Evolutionary conservation across 1,140 invertebrate genomes (phyloP).

Genomic region (Drosophila pandora): DNA sequence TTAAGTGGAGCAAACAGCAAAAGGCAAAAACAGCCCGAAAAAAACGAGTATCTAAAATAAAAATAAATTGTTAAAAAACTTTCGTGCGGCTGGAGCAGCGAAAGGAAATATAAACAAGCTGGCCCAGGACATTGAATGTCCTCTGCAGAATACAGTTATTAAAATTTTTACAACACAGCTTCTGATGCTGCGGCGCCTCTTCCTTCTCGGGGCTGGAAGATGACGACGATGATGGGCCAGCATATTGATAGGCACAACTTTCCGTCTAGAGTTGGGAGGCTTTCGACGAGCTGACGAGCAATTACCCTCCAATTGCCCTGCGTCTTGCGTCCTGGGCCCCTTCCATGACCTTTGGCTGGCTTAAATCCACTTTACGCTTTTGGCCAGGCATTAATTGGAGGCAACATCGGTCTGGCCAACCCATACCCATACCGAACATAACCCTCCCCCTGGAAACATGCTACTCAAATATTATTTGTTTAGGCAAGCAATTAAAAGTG

Average conservation of each 20-base stretch:
- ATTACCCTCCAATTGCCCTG: conserved; percentile 60
- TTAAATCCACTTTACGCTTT: conserved; percentile 53
- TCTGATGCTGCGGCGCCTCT: neutral
- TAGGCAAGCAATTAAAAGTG: conserved; percentile 76
- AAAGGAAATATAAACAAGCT: conserved; percentile 62
- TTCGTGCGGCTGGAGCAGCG: conserved; percentile 14
- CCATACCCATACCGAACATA: neutral
- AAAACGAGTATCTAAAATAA: conserved; percentile 53
- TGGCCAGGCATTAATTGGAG: conserved; percentile 57
- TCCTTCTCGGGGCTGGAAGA: neutral
- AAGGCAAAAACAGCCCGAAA: conserved; percentile 20
- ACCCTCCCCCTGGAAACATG: conserved; percentile 45
- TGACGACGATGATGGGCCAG: conserved; percentile 45
- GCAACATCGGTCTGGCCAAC: conserved; percentile 18
- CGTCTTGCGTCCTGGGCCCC: conserved; percentile 6
- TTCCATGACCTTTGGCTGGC: conserved; percentile 42
- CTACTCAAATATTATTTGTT: conserved; percentile 76
- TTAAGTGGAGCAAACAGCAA: conserved; percentile 47
- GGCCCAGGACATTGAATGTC: conserved; percentile 50
- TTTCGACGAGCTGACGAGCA: conserved; percentile 45
- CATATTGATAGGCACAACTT: conserved; percentile 69
- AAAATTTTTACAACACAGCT: conserved; percentile 36
- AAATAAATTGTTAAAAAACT: conserved; percentile 61
- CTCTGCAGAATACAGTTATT: conserved; percentile 55
- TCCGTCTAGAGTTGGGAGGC: conserved; percentile 9